phyloP scores from a whole-genome alignment of 2,797 vertebrate species.

The Echiichthys vipera region DNA sequence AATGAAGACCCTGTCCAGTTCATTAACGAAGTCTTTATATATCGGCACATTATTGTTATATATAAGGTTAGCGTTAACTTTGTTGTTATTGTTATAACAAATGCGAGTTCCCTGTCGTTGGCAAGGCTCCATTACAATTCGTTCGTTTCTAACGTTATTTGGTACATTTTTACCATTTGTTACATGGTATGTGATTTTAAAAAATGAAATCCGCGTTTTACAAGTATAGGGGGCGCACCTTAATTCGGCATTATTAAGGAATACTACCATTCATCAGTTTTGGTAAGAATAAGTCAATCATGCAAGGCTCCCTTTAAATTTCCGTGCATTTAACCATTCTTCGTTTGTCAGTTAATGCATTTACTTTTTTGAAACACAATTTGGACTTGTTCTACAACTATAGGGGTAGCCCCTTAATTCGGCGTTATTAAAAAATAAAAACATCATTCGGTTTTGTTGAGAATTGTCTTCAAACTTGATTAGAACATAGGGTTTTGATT shows the following conservation, averaged over 20 bases:
- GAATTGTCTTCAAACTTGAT: not conserved
- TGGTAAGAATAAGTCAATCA: no score
- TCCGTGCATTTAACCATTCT: accelerated
- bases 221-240: no score
- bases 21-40: accelerated
- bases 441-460: accelerated
- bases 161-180: no score
- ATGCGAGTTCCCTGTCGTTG: no score
- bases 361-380: accelerated
- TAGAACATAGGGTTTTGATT: no score
- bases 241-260: no score
- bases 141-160: no score
- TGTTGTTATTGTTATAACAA: not conserved
- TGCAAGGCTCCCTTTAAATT: not conserved
- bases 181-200: no score
- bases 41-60: not conserved
- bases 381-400: accelerated
- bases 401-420: accelerated
- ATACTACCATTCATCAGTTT: no score
- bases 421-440: not conserved
- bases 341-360: accelerated
- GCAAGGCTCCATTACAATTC: no score
- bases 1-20: accelerated
- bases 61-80: no score
- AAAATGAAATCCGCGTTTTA: no score